Evolutionary conservation across 2,113 vertebrate genomes (phyloP).

Genomic region (Podarcis muralis): DNA sequence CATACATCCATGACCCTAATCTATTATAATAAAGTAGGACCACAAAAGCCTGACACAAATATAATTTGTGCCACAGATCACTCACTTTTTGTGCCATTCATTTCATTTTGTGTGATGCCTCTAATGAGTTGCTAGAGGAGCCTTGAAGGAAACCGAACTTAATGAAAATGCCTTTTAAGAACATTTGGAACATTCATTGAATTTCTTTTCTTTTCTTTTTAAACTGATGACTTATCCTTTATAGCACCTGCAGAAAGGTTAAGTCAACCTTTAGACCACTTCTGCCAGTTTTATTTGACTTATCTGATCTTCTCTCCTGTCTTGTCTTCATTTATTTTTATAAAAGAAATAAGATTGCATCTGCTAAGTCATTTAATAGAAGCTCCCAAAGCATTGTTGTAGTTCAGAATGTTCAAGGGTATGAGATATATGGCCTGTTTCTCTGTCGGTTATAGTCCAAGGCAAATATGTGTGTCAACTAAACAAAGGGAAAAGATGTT

Average conservation of each 20-base stretch:
- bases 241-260: conserved; percentile 23
- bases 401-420: not conserved
- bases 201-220: conserved; percentile 8
- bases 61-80: not conserved
- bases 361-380: conserved; percentile 27
- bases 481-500: not conserved
- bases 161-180: conserved; percentile 36
- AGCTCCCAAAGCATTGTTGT: conserved; percentile 6
- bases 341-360: conserved; percentile 25
- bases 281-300: conserved; percentile 27
- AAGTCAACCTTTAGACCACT: conserved; percentile 25
- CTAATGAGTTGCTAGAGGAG: conserved; percentile 23
- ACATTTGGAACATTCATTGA: conserved; percentile 1
- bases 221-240: conserved; percentile 7
- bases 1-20: not conserved
- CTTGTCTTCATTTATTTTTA: conserved; percentile 18
- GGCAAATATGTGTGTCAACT: not conserved
- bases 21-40: conserved; percentile 17
- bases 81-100: not conserved
- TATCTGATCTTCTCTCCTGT: not conserved
- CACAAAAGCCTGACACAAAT: conserved; percentile 1
- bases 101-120: conserved; percentile 26
- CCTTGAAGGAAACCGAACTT: conserved; percentile 21
- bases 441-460: not conserved
- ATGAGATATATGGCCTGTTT: not conserved